Evolutionary conservation across 2,113 vertebrate species (phyloP).

Genomic region (Neomonachus schauinslandi): DNA sequence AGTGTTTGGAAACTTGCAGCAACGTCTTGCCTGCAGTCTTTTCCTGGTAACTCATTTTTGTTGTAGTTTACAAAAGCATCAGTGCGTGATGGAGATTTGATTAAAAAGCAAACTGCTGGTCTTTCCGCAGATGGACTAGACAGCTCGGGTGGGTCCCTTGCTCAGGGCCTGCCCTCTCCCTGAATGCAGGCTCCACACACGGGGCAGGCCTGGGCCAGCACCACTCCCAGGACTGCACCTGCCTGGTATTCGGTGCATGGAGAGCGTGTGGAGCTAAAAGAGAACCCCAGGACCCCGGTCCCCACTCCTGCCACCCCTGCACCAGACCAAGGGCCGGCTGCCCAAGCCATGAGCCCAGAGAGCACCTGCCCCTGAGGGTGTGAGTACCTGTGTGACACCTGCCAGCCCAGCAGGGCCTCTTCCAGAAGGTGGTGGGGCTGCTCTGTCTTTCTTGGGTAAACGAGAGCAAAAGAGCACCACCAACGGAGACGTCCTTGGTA

Average conservation of each 20-base stretch:
- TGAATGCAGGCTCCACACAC: neutral
- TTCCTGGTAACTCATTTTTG: too few relatives aligned
- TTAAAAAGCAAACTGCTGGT: neutral
- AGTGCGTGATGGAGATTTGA: neutral
- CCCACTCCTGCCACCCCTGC: neutral
- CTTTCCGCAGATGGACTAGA: neutral
- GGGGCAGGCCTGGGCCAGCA: neutral
- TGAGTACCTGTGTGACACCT: slow-evolving; percentile 50
- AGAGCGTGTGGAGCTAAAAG: too few relatives aligned
- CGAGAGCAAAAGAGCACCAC: slow-evolving; percentile 73
- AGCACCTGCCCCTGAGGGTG: rapidly evolving
- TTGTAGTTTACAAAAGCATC: neutral
- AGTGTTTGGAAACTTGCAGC: neutral
- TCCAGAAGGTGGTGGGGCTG: slow-evolving; percentile 74
- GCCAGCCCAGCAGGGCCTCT: slow-evolving; percentile 86
- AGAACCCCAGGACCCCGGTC: neutral
- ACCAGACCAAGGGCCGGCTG: neutral
- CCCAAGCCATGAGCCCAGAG: neutral
- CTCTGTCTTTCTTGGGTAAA: slow-evolving; percentile 65
- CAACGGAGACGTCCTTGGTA: slow-evolving; percentile 73
- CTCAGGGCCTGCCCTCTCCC: neutral
- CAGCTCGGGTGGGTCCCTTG: rapidly evolving
- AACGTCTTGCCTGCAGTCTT: rapidly evolving
- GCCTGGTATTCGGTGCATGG: neutral
- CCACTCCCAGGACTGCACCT: neutral